phyloP scores from a whole-genome alignment of 2,797 vertebrate species.

The Miichthys miiuy region DNA sequence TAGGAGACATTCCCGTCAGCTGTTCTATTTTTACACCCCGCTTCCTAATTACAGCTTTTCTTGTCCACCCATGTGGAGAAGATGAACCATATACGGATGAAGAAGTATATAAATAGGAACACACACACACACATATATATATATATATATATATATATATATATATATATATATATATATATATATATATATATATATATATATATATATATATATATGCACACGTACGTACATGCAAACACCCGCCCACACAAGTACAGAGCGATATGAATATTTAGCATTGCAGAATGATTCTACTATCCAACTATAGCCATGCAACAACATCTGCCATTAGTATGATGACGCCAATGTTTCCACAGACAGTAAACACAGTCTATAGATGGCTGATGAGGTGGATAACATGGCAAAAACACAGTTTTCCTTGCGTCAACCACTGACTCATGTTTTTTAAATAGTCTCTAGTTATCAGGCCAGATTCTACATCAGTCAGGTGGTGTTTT shows the following conservation, averaged over 20 bases:
- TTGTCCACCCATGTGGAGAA: constrained; percentile 48
- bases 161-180: too few relatives aligned
- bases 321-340: constrained; percentile 10
- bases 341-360: constrained; percentile 10
- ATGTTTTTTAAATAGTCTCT: constrained; percentile 1
- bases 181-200: neutral
- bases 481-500: neutral
- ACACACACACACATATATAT: neutral
- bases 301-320: neutral
- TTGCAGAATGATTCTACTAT: constrained; percentile 16
- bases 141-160: too few relatives aligned
- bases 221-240: constrained; percentile 38
- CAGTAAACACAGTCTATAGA: neutral
- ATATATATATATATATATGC: too few relatives aligned
- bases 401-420: constrained; percentile 16
- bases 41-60: constrained; percentile 60
- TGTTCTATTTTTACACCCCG: constrained; percentile 65
- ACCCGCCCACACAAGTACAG: constrained; percentile 26
- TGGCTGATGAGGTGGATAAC: constrained; percentile 9
- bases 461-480: constrained; percentile 10
- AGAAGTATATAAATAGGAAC: constrained; percentile 58
- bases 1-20: constrained; percentile 45
- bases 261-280: constrained; percentile 36
- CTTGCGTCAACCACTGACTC: constrained; percentile 14
- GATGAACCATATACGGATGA: constrained; percentile 46